Base-by-base conservation (phyloP, 2,888 invertebrate species). In the Drosophila fungiperda region DNA sequence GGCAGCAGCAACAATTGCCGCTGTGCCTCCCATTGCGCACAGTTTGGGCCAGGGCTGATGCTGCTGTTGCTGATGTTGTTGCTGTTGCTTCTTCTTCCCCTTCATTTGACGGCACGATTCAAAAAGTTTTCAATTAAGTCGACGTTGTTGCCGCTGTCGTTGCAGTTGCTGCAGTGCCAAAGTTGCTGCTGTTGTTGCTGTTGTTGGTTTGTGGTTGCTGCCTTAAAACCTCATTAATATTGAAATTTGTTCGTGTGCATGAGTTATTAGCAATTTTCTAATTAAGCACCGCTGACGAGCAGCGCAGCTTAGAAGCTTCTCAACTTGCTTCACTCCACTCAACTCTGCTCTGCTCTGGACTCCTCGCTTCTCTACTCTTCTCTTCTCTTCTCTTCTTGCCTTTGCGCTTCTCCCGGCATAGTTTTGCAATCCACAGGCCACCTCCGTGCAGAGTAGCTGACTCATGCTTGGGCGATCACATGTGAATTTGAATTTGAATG, bases 251-350 rank as follows among this genome's bases (percentile, higher is more conserved):
- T 89, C 86, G 85, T 85, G 85, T 81, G 83, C 79, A 83, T 89
- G 91, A 90, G 88, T 90, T 91, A 91, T 91, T 91, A 88, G 89
- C 87, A 87, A 90, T 90, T 91, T 91, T 91, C 90, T 91, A 91
- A 91, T 91, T 91, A 91, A 91, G 85, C 63, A 68, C 68, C 65
- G 68, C 75, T 77, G 66, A 62, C 76, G 73, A 73, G 64, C 38
- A 48, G 60, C 54, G 53, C 53, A 48, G 53, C 52, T 38, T 60
- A 57, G 70, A 55, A 62, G 68, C 57, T 68, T 33, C 62, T 55
- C 54, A 7, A 0, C n/a, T 40, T n/a, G 35, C 53, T 20, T 15
- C 33, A 1, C 32, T 15, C 32, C n/a, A 12, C 52, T n/a, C 20
- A 8, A 11, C 15, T 12, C 45, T 8, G 11, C 20, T 6, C 32